Evolutionary conservation across 2,888 invertebrate species (phyloP).

Genomic region (Phengaris alcon): DNA sequence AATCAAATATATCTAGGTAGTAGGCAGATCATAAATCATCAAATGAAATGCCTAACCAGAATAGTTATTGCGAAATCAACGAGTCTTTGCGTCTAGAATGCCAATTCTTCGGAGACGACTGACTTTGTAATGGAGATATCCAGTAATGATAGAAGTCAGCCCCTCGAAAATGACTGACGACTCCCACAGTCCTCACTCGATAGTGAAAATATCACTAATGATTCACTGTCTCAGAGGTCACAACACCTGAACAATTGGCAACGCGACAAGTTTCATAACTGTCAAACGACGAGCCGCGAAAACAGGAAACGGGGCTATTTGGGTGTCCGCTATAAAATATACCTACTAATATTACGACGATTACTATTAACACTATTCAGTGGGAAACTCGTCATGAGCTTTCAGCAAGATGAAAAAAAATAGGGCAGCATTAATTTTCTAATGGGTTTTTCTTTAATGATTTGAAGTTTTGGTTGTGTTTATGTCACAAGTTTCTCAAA

Average conservation of each 20-base stretch:
- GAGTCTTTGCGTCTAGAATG: too few relatives aligned
- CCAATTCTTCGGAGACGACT: too few relatives aligned
- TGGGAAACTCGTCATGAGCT: neutral
- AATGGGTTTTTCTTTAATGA: neutral
- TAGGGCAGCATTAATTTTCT: neutral
- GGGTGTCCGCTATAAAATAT: slow-evolving; percentile 48
- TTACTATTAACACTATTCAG: slow-evolving; percentile 28
- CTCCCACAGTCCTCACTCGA: slow-evolving; percentile 24
- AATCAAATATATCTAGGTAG: too few relatives aligned
- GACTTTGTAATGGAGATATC: neutral
- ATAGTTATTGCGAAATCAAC: too few relatives aligned
- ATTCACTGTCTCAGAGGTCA: slow-evolving; percentile 57
- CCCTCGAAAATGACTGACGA: neutral
- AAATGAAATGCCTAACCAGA: too few relatives aligned
- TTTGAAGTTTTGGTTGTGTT: neutral
- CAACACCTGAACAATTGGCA: slow-evolving; percentile 72
- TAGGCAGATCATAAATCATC: too few relatives aligned
- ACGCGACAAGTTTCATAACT: slow-evolving; percentile 70
- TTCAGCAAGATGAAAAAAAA: neutral
- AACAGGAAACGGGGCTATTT: slow-evolving; percentile 73
- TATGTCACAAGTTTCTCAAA: neutral
- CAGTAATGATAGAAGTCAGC: neutral
- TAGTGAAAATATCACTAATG: slow-evolving; percentile 40
- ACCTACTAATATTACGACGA: slow-evolving; percentile 31
- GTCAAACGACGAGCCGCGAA: slow-evolving; percentile 52